Evolutionary conservation across 1,140 invertebrate genomes (phyloP).

Genomic region (Leptinotarsa defecta): DNA sequence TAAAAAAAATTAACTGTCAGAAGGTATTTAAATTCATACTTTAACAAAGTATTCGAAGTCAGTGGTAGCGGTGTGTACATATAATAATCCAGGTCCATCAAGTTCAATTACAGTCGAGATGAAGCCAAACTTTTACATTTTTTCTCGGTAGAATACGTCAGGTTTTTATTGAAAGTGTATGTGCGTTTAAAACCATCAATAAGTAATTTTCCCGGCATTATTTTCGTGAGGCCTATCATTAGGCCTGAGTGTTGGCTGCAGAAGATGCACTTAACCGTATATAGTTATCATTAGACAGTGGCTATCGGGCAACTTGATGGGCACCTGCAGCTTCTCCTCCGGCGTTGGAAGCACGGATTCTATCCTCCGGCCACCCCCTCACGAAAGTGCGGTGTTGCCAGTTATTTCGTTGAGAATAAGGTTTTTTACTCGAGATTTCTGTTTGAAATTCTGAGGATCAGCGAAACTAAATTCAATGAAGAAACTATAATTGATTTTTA

Average conservation of each 20-base stretch:
- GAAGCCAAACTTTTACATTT: neutral
- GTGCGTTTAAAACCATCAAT: conserved; percentile 2
- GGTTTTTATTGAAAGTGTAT: conserved; percentile 7
- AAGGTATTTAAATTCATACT: no score
- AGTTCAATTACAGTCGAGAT: neutral
- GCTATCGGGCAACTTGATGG: conserved; percentile 7
- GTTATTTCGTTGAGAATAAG: no score
- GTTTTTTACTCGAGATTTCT: no score
- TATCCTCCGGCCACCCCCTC: neutral
- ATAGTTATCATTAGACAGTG: conserved; percentile 8
- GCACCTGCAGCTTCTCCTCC: conserved; percentile 2
- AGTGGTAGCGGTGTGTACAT: no score
- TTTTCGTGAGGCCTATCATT: conserved; percentile 2
- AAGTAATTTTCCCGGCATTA: conserved; percentile 2
- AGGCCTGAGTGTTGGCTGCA: conserved; percentile 4
- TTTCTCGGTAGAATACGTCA: neutral
- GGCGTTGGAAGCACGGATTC: neutral
- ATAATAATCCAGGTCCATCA: neutral
- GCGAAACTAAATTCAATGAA: no score
- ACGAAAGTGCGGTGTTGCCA: neutral
- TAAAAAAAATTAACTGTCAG: no score
- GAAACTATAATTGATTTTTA: no score
- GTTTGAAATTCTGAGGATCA: no score
- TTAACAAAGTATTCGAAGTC: no score
- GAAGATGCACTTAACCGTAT: conserved; percentile 5